Evolutionary conservation across 2,888 invertebrate species (phyloP).

Genomic region (Sinhomidia bicolor): DNA sequence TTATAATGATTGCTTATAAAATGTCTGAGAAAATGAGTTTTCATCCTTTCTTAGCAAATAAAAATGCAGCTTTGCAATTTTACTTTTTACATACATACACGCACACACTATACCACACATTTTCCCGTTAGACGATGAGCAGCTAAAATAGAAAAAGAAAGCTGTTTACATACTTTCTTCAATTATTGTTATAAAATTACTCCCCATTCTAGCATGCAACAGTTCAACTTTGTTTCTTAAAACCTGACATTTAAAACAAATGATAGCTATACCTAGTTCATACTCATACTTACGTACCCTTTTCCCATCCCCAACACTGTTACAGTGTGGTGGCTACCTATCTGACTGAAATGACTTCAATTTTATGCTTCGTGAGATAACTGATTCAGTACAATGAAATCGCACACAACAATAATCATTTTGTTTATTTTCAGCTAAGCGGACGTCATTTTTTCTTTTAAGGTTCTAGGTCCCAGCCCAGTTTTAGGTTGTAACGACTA

Average conservation of each 20-base stretch:
- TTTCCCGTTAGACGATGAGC: not conserved
- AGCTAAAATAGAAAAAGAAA: not conserved
- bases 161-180: not conserved
- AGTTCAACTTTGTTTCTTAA: not conserved
- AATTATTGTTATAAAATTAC: not conserved
- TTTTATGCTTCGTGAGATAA: conserved; percentile 58
- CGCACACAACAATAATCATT: not conserved
- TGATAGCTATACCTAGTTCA: too few relatives aligned
- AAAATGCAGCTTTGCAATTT: too few relatives aligned
- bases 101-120: too few relatives aligned
- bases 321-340: conserved; percentile 37
- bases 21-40: too few relatives aligned
- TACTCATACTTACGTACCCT: not conserved
- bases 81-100: not conserved
- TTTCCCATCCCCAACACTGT: not conserved
- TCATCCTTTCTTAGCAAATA: too few relatives aligned
- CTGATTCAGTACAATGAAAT: conserved; percentile 42
- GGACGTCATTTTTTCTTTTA: too few relatives aligned
- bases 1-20: too few relatives aligned
- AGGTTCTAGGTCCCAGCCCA: too few relatives aligned
- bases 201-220: not conserved
- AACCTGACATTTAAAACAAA: conserved; percentile 1
- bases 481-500: too few relatives aligned
- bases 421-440: not conserved
- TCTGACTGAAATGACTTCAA: conserved; percentile 49